Percentiles rank a stretch among this genome's conserved stretches.
phyloP scores from a whole-genome alignment of 2,113 vertebrate species.

The Cebus imitator region DNA sequence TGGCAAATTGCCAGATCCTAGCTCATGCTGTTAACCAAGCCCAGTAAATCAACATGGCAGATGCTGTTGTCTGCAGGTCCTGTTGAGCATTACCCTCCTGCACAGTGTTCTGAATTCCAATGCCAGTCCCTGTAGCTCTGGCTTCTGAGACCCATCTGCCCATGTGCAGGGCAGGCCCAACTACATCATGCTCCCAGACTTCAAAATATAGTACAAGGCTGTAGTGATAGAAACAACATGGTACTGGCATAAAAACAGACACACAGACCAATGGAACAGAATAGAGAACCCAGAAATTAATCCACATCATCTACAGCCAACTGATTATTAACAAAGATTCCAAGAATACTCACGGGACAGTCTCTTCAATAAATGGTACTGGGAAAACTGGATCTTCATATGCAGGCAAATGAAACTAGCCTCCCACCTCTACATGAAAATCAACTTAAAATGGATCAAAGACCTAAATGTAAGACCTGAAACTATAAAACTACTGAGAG shows the following conservation, averaged over 20 bases:
- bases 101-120: neutral
- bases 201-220: neutral
- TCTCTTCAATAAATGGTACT: neutral
- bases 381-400: neutral
- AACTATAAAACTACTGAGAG: neutral
- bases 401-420: neutral
- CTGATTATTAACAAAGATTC: neutral
- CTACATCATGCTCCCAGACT: too few relatives aligned
- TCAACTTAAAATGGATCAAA: neutral
- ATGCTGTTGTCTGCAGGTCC: neutral
- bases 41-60: neutral
- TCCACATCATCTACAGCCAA: neutral
- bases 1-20: neutral
- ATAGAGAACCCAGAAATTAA: neutral
- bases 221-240: neutral
- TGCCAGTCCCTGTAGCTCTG: neutral
- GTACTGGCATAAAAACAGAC: neutral
- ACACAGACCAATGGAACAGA: neutral
- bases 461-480: neutral
- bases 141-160: neutral
- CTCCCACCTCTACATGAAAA: neutral
- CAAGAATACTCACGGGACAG: neutral
- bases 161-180: neutral
- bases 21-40: neutral
- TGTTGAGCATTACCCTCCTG: neutral